Base-by-base conservation (phyloP, 2,797 vertebrate genomes). In the Fistularia commersonii region DNA sequence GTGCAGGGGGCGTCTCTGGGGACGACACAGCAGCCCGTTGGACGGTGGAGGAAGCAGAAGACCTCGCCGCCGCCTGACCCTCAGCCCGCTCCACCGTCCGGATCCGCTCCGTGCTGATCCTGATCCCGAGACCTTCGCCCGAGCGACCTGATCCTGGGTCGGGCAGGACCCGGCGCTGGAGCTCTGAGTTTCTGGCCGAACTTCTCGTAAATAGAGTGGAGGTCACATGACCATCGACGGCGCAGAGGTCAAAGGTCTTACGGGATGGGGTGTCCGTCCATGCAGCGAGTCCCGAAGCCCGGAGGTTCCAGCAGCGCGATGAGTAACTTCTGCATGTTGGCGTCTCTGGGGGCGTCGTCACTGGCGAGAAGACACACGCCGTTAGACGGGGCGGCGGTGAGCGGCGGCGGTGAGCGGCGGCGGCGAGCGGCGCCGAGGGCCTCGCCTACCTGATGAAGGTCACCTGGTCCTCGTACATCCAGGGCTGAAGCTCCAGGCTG, bases 391-490 rank as follows among this genome's bases (percentile, higher is more conserved):
- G 12, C 38, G 38, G 3, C 1, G 7, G 23, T 33, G 32, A n/a
- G 32, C n/a, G n/a, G n/a, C n/a, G 2, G 23, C 6, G 9, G 32
- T n/a, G 45, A 13, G 32, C n/a, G 23, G 23, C 23, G 2, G 23
- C 6, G 9, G 32, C n/a, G 45, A 13, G 32, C n/a, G 23, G 23
- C 23, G 23, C 2, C 2, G 23, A 23, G 39, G 39, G 39, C 13
- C 39, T 10, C 1, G 41, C 3, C 5, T 90, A 98, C 97, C 97
- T 99, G 83, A 97, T 72, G 60, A 98, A 98, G 33, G 93, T 95
- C 46, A 91, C 95, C 82, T 98, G 97, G 44, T 98, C 92, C 3
- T 93, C 88, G 32, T 98, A 99, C 95, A 99, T 98, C 94, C 95
- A 95, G 1, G 97, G 96, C 60, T 98, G 92, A 50, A 98, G 87